Base-by-base conservation (phyloP, 2,113 vertebrate genomes). In the Otolemur garnettii region DNA sequence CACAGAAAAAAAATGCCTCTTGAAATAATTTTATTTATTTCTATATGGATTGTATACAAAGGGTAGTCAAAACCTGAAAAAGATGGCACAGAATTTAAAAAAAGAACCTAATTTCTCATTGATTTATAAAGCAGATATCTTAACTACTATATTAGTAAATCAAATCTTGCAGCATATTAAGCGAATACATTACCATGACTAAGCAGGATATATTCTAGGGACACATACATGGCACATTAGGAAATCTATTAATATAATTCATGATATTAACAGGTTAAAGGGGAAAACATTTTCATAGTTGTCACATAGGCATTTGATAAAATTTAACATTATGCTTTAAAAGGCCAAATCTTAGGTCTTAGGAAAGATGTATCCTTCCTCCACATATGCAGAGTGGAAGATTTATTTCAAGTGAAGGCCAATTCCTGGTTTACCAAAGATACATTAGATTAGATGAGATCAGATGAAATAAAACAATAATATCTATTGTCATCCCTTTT, bases 141-240 rank as follows among this genome's bases (percentile, higher is more conserved):
- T 97, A 95, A 95, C 86, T 97, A 96, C 95, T 79, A 77, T 79
- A 91, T 85, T 87, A 88, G 85, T 78, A 87, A 93, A 94, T 83
- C 45, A 96, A 96, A 68, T 81, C 71, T 59, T 94, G 35, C 19
- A 97, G 55, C 59, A 83, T 84, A 91, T 35, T 94, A 24, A 75
- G 95, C 96, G 57, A 97, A 96, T 95, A 96, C 91, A 89, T 97
- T 60, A 95, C 79, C 26, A 57, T 45, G 62, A 96, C 64, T 90
- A 94, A 93, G 60, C 86, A 88, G 69, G 79, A 75, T 79, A 96
- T 96, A 83, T 96, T 91, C 45, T 75, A 91, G 79, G 33, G 79
- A 94, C 95, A 17, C 4, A 42, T 71, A 5, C 87, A 57, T 78
- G 57, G 22, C 3, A 77, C 55, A 89, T 93, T 96, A 88, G 35